Base-by-base conservation (phyloP, 1,140 invertebrate genomes). In the Drosophila yakuba region DNA sequence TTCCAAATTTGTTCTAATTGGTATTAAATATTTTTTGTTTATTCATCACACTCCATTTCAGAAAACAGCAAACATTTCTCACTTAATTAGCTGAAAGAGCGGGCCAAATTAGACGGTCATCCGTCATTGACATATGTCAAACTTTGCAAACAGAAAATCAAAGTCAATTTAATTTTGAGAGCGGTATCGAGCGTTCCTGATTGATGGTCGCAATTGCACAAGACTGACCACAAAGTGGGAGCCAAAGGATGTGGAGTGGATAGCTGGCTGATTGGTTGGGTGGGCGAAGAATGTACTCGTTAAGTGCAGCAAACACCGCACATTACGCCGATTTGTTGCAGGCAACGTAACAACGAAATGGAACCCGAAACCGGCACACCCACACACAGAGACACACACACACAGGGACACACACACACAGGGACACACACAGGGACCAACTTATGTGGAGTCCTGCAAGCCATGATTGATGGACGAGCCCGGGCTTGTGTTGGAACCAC, bases 121-220 rank as follows among this genome's bases (percentile, higher is more conserved):
- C 32, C 32, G 20, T 66, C 43, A 56, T 23, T 50, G 50, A 45
- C 56, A 61, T 35, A 39, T 28, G 58, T 56, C 47, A 54, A 74
- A 71, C 52, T 80, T 64, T 85, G 64, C 55, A 74, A 74, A 17
- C 17, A 17, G 17, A 17, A 17, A 84, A 74, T 78, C 82, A 74
- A 81, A 85, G 74, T 85, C 82, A 85, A 85, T 85, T 85, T 81
- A 86, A 78, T 86, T 85, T 81, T 78, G 74, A 81, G 82, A 78
- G 78, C 52, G 52, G 57, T 71, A 66, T 82, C 69, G 50, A 63
- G 45, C 57, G 57, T 10, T 43, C 41, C 56, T 82, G 82, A 85
- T 86, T 86, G 82, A 85, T 85, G 78, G 60, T 54, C 82, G 61
- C 64, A 74, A 71, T 81, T 77, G 78, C 74, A 85, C 50, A 63